phyloP scores from a whole-genome alignment of 2,888 invertebrate species.

The Oeneis ivallda region DNA sequence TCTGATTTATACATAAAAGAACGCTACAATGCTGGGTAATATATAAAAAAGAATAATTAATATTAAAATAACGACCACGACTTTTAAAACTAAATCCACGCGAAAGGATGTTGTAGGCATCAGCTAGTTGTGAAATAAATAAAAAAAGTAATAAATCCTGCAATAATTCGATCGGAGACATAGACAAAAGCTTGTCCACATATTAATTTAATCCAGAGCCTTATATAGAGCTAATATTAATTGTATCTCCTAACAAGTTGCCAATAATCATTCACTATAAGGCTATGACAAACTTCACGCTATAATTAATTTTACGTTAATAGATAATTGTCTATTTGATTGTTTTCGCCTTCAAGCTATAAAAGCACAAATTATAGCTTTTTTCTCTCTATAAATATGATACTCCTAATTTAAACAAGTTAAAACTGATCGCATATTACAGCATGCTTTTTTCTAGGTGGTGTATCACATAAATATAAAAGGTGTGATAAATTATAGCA shows the following conservation, averaged over 20 bases:
- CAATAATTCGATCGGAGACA: neutral
- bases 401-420: neutral
- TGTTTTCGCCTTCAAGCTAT: slow-evolving; percentile 17
- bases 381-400: neutral
- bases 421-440: neutral
- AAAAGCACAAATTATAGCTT: slow-evolving; percentile 3
- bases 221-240: slow-evolving; percentile 18
- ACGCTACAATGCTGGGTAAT: no score
- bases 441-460: neutral
- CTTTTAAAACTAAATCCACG: no score
- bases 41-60: no score
- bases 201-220: neutral
- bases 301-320: slow-evolving; percentile 7
- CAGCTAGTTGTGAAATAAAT: neutral
- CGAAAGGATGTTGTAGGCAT: no score
- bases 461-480: no score
- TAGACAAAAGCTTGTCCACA: neutral
- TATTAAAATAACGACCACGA: no score
- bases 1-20: no score
- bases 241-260: slow-evolving; percentile 6
- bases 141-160: neutral
- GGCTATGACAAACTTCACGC: neutral
- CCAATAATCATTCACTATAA: slow-evolving; percentile 9
- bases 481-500: no score
- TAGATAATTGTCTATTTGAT: slow-evolving; percentile 1